Base-by-base conservation (phyloP, 1,140 invertebrate species). In the Drosophila littoralis region DNA sequence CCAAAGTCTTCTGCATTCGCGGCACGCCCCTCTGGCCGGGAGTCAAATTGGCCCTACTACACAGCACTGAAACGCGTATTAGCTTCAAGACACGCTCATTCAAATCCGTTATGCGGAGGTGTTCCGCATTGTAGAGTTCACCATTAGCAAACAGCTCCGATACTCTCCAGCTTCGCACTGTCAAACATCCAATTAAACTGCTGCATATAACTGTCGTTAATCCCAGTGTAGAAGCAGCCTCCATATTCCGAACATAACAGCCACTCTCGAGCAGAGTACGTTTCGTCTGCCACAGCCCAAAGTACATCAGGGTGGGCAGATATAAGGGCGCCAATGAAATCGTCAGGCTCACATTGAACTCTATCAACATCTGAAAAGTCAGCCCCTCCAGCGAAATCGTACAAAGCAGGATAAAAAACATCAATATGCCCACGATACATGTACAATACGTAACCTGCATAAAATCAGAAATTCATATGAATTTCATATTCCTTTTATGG, bases 161-260 rank as follows among this genome's bases (percentile, higher is more conserved):
- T 0, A 86, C 79, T 0, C 43, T 36, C 69, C 69, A 79, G 1
- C 17, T 43, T 0, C 51, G 43, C 7, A 51, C 8, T 6, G 72
- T 82, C 33, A 88, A 22, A 0, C 77, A 75, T 3, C 79, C 67
- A 0, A 10, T 32, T 13, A 74, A 10, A 6, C 59, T 60, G 8
- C 58, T 60, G 10, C 75, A 79, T 6, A 88, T 75, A 0, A 88
- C 83, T 0, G 84, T 71, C 38, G 79, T 77, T 6, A 71, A 28
- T 0, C 83, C 83, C 54, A 88, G 9, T 0, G 77, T 77, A 15
- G 46, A 61, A 9, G 40, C 51, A 0, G 79, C 48, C 45, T 75
- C 66, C 7, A 88, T 48, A 22, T 75, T 83, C 6, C 65, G 40
- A 2, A 77, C 67, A 6, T 68, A 33, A 17, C 73, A 83, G 6